Conservation (phyloP, 1,140 invertebrate species). For the Meloidogyne floridensis region DNA sequence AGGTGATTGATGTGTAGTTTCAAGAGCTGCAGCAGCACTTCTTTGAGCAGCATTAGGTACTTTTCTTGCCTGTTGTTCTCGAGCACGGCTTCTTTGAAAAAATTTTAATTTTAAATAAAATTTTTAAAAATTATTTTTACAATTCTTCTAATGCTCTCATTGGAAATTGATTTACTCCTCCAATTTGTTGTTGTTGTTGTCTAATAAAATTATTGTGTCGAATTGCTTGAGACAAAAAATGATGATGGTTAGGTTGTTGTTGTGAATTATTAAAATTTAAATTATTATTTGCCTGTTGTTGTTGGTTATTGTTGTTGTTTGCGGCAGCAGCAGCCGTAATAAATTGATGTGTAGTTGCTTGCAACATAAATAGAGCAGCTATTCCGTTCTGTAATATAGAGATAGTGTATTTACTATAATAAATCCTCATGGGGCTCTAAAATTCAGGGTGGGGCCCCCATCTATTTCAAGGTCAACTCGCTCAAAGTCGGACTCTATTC, state of each 20-base stretch:
- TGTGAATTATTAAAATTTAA: neutral
- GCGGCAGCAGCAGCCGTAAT: neutral
- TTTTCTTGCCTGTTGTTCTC: constrained; percentile 15
- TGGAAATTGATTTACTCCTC: constrained; percentile 9
- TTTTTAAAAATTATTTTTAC: neutral
- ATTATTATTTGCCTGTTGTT: neutral
- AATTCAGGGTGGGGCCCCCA: no score
- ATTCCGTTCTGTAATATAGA: neutral
- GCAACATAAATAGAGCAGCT: constrained; percentile 5
- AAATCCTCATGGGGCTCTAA: no score
- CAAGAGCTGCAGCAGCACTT: constrained; percentile 28
- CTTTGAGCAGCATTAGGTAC: constrained; percentile 11
- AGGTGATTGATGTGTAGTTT: constrained; percentile 46
- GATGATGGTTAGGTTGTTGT: neutral
- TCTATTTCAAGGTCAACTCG: no score
- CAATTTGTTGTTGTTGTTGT: neutral
- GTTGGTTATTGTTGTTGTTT: neutral
- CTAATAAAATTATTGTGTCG: neutral
- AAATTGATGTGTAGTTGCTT: neutral
- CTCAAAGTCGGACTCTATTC: no score
- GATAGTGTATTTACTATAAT: no score
- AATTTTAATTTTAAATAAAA: neutral
- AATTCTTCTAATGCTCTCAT: neutral
- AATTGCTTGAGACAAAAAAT: constrained; percentile 1
- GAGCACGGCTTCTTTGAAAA: constrained; percentile 9